A percentile compares a stretch with the other conserved stretches of the same genome.
Evolutionary conservation across 2,888 invertebrate genomes (phyloP).

Genomic region (Apocheima hispidaria): DNA sequence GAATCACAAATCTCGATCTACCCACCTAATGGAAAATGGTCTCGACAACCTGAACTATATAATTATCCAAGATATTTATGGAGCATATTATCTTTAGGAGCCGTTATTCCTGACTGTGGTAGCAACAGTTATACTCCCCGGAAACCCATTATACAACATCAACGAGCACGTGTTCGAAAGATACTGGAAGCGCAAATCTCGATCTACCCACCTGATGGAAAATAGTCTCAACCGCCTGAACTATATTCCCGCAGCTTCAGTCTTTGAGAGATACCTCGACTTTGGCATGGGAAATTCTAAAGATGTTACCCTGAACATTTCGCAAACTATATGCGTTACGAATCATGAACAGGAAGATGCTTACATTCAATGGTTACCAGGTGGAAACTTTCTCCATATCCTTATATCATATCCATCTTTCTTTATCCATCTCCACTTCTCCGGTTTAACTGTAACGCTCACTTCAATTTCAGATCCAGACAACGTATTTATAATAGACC

Average conservation of each 20-base stretch:
- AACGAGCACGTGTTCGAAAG: slow-evolving; percentile 70
- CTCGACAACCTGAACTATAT: slow-evolving; percentile 68
- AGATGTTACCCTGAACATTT: slow-evolving; percentile 74
- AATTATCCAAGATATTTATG: not conserved
- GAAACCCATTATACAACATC: slow-evolving; percentile 63
- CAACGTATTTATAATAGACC: slow-evolving; percentile 74
- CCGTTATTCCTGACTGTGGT: slow-evolving; percentile 70
- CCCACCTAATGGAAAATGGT: slow-evolving; percentile 78
- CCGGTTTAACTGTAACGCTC: slow-evolving; percentile 4
- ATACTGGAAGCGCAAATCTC: slow-evolving; percentile 63
- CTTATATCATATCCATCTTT: too few relatives aligned
- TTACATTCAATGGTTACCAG: slow-evolving; percentile 77
- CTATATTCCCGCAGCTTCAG: slow-evolving; percentile 74
- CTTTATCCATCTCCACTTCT: not conserved
- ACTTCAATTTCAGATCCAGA: slow-evolving; percentile 72
- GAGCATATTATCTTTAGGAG: slow-evolving; percentile 56
- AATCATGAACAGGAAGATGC: slow-evolving; percentile 77
- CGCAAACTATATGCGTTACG: slow-evolving; percentile 77
- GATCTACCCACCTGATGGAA: slow-evolving; percentile 73
- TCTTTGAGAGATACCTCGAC: slow-evolving; percentile 74
- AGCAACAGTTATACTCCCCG: slow-evolving; percentile 68
- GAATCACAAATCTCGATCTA: slow-evolving; percentile 63
- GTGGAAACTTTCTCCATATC: slow-evolving; percentile 53
- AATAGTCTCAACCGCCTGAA: slow-evolving; percentile 72
- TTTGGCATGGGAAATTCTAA: slow-evolving; percentile 72